Percentiles rank a stretch among this genome's conserved stretches.
These are phyloP conservation scores for Rhineura floridana DNA, from an alignment of 2,113 vertebrate species.

Conservation along the genomic window DNA sequence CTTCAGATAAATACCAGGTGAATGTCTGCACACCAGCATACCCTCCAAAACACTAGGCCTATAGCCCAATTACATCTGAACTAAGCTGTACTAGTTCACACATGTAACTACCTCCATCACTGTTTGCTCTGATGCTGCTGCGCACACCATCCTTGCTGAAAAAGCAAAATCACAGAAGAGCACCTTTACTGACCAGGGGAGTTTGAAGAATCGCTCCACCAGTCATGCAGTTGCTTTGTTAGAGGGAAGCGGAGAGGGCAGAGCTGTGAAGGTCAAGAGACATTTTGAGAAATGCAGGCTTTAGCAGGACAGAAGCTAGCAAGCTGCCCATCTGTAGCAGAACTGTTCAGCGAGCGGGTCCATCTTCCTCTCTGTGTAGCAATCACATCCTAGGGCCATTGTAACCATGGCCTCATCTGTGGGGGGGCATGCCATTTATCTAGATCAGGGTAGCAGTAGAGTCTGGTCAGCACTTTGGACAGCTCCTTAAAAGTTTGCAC, in stretches of 20 bases:
- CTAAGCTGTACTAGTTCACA: background rate
- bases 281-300: conserved; percentile 6
- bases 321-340: background rate
- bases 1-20: background rate
- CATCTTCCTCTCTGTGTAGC: background rate
- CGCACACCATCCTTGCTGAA: background rate
- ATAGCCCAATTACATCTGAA: too few species aligned
- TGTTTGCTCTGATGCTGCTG: background rate
- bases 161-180: background rate
- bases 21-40: background rate
- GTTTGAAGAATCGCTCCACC: conserved; percentile 23
- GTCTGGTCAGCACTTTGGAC: too few species aligned
- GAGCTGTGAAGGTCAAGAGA: conserved; percentile 6
- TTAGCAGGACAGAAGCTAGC: background rate
- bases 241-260: background rate
- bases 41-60: background rate
- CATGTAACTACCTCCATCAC: background rate
- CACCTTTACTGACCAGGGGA: background rate
- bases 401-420: background rate
- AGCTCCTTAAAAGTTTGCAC: too few species aligned
- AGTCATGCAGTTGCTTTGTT: conserved; percentile 4
- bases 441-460: background rate
- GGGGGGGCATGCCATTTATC: background rate
- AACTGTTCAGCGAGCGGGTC: background rate
- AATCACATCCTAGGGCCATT: background rate